Conservation (phyloP, 2,888 invertebrate genomes). For the Melipona bicolor region DNA sequence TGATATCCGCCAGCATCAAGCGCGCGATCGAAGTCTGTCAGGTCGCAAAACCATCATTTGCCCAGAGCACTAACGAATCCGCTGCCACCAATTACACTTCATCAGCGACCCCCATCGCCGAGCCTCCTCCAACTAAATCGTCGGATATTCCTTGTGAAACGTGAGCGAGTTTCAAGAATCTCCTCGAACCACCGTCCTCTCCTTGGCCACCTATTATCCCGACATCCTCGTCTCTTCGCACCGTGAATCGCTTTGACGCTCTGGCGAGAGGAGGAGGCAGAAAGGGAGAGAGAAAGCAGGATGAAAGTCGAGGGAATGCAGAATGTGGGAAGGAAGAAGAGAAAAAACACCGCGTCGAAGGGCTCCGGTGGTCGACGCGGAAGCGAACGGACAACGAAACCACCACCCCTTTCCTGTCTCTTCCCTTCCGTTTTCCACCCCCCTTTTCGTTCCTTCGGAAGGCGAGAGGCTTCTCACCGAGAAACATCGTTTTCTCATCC, state of each 20-base stretch:
- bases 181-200: background rate
- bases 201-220: background rate
- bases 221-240: slow-evolving; percentile 28
- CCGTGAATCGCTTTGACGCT: slow-evolving; percentile 35
- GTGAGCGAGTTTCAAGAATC: background rate
- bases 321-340: background rate
- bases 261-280: background rate
- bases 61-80: background rate
- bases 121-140: background rate
- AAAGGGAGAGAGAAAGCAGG: slow-evolving; percentile 21
- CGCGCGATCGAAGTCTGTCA: background rate
- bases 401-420: slow-evolving; percentile 19
- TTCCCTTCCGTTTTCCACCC: background rate
- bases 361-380: slow-evolving; percentile 34
- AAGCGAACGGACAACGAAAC: slow-evolving; percentile 43
- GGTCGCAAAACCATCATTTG: background rate
- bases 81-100: slow-evolving; percentile 7
- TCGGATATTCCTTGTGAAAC: background rate
- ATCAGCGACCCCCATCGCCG: background rate
- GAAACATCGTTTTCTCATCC: slow-evolving; percentile 25
- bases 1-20: background rate
- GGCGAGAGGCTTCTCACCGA: slow-evolving; percentile 29
- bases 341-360: slow-evolving; percentile 22
- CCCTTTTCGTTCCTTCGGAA: slow-evolving; percentile 2
- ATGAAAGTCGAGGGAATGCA: background rate